Evolutionary conservation across 2,797 vertebrate species (phyloP), one percentile per base, ranked within the genome.

Genomic region (Staurois parvus): DNA sequence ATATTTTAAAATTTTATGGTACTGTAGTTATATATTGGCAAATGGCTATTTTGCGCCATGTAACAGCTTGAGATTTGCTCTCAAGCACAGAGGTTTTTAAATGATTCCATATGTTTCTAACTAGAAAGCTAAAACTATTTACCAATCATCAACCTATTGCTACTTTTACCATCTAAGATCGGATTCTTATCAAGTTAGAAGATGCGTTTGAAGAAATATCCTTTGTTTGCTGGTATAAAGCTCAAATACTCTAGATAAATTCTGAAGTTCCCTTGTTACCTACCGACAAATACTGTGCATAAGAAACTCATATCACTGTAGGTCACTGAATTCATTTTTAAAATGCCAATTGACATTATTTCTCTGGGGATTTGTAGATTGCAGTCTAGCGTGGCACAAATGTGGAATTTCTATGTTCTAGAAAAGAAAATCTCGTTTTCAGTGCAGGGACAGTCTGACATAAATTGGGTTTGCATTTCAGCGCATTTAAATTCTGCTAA

Each of bases 291-390:
- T 91, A 89, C 88, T 95, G 92, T 94, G 92, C 94, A 95, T 95
- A 95, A 95, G 93, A 95, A 96, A 94, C 93, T 95, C 85, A 40
- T 93, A 97, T 97, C 97, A 96, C 91, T 95, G 92, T 96, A 96
- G 96, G 97, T 98, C 96, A 97, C 94, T 97, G 96, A 97, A 96
- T 98, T 97, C 93, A 97, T 98, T 96, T 96, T 92, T 90, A 92
- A 95, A 96, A 96, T 96, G 93, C 93, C 95, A 96, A 94, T 96
- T 93, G 94, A 93, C 94, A 90, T 93, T 91, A 93, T 96, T 95
- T 94, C 95, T 95, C 93, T 77, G 87, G 94, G 95, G 95, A 95
- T 87, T 90, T 93, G 92, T 92, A 91, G 89, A 91, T 92, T 94
- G 90, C 91, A 92, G 92, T 95, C 92, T 93, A 91, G 90, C 92